A percentile compares a stretch with the other conserved stretches of the same genome.
phyloP scores from a whole-genome alignment of 2,797 vertebrate species.

The Pteronotus mesoamericanus region DNA sequence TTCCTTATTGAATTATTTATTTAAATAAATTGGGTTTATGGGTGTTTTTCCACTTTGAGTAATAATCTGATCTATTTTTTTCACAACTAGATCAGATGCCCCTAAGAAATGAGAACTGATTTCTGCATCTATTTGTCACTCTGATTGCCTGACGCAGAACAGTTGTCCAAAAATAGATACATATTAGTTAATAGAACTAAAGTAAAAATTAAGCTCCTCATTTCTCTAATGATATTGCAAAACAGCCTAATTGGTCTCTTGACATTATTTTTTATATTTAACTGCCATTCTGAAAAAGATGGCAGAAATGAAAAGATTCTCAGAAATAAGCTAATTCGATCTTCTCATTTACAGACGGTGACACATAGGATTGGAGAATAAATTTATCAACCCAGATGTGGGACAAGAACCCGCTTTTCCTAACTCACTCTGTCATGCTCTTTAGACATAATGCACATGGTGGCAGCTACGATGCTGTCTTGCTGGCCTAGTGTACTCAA shows the following conservation, averaged over 20 bases:
- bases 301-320: neutral
- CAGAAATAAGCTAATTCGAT: neutral
- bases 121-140: neutral
- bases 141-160: neutral
- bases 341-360: neutral
- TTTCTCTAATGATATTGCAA: neutral
- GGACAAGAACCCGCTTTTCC: neutral
- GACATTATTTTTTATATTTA: conserved; percentile 2
- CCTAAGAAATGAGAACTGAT: neutral
- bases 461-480: neutral
- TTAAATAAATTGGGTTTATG: neutral
- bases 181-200: neutral
- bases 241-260: neutral
- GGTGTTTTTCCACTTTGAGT: neutral
- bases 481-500: neutral
- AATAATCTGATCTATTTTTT: neutral
- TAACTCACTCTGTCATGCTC: neutral
- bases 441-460: neutral
- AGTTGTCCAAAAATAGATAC: neutral
- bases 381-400: neutral
- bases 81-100: neutral
- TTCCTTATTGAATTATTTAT: neutral
- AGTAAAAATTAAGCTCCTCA: neutral
- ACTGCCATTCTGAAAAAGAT: neutral
- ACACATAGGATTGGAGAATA: neutral